Conservation (phyloP, 2,113 vertebrate species). For the Micronycteris hirsuta region DNA sequence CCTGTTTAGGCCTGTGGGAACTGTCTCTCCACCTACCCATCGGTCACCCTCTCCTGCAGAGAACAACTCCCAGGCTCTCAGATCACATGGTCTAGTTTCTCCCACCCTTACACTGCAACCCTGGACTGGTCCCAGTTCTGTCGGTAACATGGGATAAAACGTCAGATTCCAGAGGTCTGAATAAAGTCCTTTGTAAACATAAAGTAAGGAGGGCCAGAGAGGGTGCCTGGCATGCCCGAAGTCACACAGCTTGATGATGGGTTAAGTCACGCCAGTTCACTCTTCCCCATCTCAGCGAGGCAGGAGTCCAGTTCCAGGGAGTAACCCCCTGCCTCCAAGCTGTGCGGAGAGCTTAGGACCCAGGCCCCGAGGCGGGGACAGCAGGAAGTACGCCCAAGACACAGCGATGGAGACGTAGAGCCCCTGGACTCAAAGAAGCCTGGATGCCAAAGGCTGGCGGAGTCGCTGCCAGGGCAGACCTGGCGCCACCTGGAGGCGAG, state of each 20-base stretch:
- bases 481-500: slow-evolving; percentile 16
- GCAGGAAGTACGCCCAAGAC: background rate
- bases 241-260: background rate
- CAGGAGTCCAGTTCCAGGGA: background rate
- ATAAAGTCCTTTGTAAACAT: background rate
- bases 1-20: background rate
- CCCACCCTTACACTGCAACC: background rate
- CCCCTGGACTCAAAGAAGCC: background rate
- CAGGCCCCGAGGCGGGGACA: fast-evolving
- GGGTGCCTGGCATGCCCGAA: background rate
- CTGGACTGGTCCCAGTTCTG: background rate
- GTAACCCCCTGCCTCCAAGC: background rate
- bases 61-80: background rate
- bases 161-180: background rate
- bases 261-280: too few species aligned
- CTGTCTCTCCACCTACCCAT: background rate
- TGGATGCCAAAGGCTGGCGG: too few species aligned
- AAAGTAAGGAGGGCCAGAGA: background rate
- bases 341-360: background rate
- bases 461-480: too few species aligned
- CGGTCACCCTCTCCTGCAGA: background rate
- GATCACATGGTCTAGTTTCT: background rate
- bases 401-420: fast-evolving
- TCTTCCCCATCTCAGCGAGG: background rate
- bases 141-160: background rate